These are phyloP conservation scores for Nomada ruficornis DNA, from an alignment of 2,888 invertebrate genomes.

Conservation along the genomic window DNA sequence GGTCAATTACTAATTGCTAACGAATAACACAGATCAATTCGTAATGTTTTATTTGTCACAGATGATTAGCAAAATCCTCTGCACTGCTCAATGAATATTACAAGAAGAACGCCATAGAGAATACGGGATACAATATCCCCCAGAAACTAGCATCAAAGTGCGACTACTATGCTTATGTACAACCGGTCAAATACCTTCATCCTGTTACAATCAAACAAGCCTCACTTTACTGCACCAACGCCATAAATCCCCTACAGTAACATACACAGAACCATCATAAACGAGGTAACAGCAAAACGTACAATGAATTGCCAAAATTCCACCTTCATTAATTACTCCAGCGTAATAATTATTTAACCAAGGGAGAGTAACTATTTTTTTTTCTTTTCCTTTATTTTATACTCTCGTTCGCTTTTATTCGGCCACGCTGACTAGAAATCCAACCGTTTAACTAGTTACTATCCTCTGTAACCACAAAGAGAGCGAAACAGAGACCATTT, in stretches of 20 bases:
- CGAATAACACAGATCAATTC: background rate
- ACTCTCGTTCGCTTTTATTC: background rate
- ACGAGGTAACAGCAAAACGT: constrained; percentile 14
- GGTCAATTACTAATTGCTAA: background rate
- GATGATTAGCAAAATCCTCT: background rate
- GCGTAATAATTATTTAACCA: too few species aligned
- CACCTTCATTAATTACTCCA: too few species aligned
- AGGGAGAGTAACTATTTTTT: background rate
- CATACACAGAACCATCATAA: constrained; percentile 6
- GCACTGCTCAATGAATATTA: background rate
- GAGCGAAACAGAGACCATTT: constrained; percentile 36
- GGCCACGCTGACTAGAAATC: constrained; percentile 2
- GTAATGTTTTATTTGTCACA: background rate
- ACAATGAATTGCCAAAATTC: background rate
- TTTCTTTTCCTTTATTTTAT: too few species aligned
- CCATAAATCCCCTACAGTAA: background rate
- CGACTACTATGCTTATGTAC: background rate
- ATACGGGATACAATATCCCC: background rate
- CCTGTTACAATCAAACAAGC: constrained; percentile 17
- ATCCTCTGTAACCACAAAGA: background rate
- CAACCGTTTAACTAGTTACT: background rate
- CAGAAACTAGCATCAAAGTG: background rate
- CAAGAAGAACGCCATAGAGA: background rate
- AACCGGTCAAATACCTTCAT: constrained; percentile 13
- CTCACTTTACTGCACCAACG: constrained; percentile 4